Conservation (phyloP, 2,113 vertebrate species). For the Prionailurus viverrinus region DNA sequence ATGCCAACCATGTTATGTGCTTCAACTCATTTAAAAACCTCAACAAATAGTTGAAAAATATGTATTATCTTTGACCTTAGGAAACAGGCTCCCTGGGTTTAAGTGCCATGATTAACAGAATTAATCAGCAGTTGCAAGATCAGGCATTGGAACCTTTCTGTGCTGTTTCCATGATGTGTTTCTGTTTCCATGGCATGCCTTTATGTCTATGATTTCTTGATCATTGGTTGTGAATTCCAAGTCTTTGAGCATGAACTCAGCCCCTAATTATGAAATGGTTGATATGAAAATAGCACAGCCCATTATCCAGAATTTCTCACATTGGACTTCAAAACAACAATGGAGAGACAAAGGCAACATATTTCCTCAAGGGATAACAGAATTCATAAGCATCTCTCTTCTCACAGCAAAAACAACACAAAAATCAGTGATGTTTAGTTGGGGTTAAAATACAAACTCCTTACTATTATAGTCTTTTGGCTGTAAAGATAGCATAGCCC, state of each 20-base stretch:
- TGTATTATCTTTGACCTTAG: neutral
- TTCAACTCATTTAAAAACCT: neutral
- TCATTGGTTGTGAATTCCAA: neutral
- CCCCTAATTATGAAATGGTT: neutral
- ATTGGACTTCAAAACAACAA: neutral
- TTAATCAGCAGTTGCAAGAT: neutral
- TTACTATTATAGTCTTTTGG: neutral
- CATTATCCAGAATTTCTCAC: neutral
- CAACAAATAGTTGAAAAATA: neutral
- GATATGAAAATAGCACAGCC: neutral
- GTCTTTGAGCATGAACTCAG: conserved; percentile 1
- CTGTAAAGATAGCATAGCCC: neutral
- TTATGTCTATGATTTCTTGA: neutral
- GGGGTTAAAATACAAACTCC: neutral
- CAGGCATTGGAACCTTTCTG: neutral
- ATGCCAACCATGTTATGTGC: neutral
- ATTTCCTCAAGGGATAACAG: conserved; percentile 20
- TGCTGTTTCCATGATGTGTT: neutral
- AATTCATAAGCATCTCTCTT: conserved; percentile 43
- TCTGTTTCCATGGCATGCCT: neutral
- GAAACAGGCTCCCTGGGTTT: neutral
- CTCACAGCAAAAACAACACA: neutral
- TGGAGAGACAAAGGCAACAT: neutral
- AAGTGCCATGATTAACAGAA: neutral
- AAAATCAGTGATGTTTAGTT: conserved; percentile 42